These are phyloP conservation scores for Drosophila sproati DNA, from an alignment of 1,140 invertebrate genomes.

Conservation along the genomic window DNA sequence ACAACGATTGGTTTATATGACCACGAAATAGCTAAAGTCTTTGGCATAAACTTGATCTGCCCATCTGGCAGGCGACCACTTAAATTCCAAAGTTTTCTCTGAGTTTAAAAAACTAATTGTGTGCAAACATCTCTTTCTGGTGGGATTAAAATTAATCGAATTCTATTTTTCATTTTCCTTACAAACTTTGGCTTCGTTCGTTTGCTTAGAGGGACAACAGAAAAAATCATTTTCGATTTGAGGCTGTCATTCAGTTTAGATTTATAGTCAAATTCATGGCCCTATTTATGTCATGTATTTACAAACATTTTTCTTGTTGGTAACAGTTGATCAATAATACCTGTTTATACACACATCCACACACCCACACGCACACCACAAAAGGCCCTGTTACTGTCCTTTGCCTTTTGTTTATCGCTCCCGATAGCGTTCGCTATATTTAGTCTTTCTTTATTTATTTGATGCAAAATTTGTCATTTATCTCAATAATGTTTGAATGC, in stretches of 20 bases:
- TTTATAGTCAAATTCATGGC: conserved; percentile 58
- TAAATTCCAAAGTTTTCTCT: no score
- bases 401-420: conserved; percentile 17
- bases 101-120: no score
- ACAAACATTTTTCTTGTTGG: conserved; percentile 59
- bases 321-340: not conserved
- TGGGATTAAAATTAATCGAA: no score
- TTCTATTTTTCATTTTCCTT: no score
- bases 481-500: conserved; percentile 43
- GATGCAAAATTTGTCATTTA: conserved; percentile 38
- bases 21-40: no score
- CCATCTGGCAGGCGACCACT: no score
- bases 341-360: conserved; percentile 13
- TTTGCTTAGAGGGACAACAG: not conserved
- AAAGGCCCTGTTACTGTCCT: conserved; percentile 8
- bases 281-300: conserved; percentile 54
- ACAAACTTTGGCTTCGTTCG: not conserved
- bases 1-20: no score
- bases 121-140: no score
- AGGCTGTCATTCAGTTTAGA: conserved; percentile 57
- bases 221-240: conserved; percentile 22
- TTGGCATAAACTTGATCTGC: no score
- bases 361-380: not conserved
- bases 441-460: conserved; percentile 39
- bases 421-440: conserved; percentile 19